These are phyloP conservation scores for Malacosoma neustria DNA, from an alignment of 2,888 invertebrate genomes.

Conservation along the genomic window DNA sequence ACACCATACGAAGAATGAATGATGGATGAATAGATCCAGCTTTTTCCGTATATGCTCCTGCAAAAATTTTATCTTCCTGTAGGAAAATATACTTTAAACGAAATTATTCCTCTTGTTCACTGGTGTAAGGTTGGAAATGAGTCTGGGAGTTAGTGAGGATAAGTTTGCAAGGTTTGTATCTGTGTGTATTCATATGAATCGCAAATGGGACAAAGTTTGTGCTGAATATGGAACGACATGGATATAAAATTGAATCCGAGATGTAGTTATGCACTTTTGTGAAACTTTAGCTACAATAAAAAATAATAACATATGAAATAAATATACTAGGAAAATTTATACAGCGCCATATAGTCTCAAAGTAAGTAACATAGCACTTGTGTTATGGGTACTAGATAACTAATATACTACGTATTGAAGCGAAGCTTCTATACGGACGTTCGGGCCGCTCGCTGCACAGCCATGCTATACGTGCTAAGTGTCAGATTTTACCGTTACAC, in stretches of 20 bases:
- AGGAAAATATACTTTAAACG: constrained; percentile 2
- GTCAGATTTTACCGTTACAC: too few species aligned
- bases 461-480: too few species aligned
- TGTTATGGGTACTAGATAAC: too few species aligned
- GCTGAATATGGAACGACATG: constrained; percentile 35
- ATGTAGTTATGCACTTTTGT: too few species aligned
- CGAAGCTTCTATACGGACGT: too few species aligned
- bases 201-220: constrained; percentile 61
- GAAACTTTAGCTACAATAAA: too few species aligned
- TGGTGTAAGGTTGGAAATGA: neutral
- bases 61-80: constrained; percentile 17
- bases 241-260: constrained; percentile 20
- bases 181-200: constrained; percentile 43
- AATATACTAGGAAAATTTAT: too few species aligned
- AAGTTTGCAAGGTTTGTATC: constrained; percentile 32
- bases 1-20: constrained; percentile 56
- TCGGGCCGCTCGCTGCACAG: too few species aligned
- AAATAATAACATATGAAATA: too few species aligned
- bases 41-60: constrained; percentile 43
- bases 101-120: constrained; percentile 21
- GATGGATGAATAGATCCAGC: constrained; percentile 66
- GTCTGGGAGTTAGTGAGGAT: constrained; percentile 3
- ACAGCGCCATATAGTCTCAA: too few species aligned
- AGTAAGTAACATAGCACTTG: too few species aligned
- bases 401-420: too few species aligned